A percentile compares a stretch with the other conserved stretches of the same genome.
These are phyloP conservation scores for Malaclemys terrapin DNA, from an alignment of 2,113 vertebrate genomes.

Conservation along the genomic window DNA sequence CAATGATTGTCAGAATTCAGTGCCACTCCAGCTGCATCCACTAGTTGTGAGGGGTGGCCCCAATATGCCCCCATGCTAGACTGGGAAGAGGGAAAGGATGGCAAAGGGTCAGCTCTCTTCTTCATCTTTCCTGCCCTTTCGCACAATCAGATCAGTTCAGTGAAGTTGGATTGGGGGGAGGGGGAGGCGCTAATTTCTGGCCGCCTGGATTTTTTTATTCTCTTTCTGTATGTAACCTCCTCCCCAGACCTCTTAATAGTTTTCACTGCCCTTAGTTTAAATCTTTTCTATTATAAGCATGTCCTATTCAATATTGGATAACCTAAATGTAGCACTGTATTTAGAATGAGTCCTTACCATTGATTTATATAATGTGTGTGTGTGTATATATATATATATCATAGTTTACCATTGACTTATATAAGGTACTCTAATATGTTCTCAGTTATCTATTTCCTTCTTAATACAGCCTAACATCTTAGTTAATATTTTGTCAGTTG, in stretches of 20 bases:
- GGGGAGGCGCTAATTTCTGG: not conserved
- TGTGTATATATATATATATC: not conserved
- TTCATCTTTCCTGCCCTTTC: not conserved
- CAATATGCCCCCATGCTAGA: not conserved
- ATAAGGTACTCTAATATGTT: not conserved
- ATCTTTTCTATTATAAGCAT: not conserved
- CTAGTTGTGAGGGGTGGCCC: not conserved
- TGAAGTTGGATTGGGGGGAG: not conserved
- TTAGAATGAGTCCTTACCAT: not conserved
- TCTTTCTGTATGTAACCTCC: not conserved
- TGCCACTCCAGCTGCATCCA: not conserved
- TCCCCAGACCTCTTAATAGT: not conserved
- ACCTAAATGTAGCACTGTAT: not conserved
- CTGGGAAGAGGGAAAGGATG: not conserved
- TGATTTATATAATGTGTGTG: not conserved
- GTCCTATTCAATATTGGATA: not conserved
- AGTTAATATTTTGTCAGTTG: not conserved
- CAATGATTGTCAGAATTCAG: not conserved
- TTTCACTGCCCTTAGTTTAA: not conserved
- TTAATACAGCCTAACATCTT: not conserved
- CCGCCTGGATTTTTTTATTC: not conserved
- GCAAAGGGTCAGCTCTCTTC: not conserved
- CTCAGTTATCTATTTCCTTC: not conserved
- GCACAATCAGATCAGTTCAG: not conserved
- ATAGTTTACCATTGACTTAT: not conserved